Evolutionary conservation across 2,797 vertebrate genomes (phyloP), one percentile per base, ranked within the genome.

Genomic region (Erethizon dorsatum): DNA sequence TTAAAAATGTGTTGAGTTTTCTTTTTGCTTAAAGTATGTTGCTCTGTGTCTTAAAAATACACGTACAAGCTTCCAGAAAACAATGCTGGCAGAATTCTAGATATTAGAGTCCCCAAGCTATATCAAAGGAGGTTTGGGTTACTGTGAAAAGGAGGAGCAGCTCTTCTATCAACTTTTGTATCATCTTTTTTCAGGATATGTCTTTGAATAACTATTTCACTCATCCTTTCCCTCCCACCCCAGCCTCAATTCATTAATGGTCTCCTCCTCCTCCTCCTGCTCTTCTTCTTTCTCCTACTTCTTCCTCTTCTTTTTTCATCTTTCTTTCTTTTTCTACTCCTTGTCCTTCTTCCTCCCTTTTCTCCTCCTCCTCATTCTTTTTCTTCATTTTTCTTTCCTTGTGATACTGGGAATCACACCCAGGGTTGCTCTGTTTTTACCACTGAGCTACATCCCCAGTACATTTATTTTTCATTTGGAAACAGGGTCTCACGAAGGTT

Each of bases 1-100:
- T 94, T 91, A 54, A 97, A 97, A 96, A 91, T 87, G 83, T 94
- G 90, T 90, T 93, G 91, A 90, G 59, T 92, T 94, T 97, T 87
- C 69, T 96, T 96, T 92, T 89, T 78, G 86, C 63, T 92, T 86
- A 92, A 88, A 37, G 96, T 87, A 91, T 63, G 94, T 91, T 96
- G 75, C 96, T 94, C 47, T 67, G 14, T 28, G 31, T 45, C 75
- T 92, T 13, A 2, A 67, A 82, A 73, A 67, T 57, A 91, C n/a
- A 80, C 15, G n/a, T 26, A 83, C 79, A 45, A 56, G 45, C 57
- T 93, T 93, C 31, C 92, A 90, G 73, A 92, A 95, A 95, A 92
- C 56, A 80, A 83, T 69, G 5, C 15, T 94, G 78, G 59, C 56
- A 88, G 45, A 77, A 93, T 75, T 73, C 57, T 78, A 95, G 65